Conservation (phyloP, 2,888 invertebrate species). For the Salpingus planirostris region DNA sequence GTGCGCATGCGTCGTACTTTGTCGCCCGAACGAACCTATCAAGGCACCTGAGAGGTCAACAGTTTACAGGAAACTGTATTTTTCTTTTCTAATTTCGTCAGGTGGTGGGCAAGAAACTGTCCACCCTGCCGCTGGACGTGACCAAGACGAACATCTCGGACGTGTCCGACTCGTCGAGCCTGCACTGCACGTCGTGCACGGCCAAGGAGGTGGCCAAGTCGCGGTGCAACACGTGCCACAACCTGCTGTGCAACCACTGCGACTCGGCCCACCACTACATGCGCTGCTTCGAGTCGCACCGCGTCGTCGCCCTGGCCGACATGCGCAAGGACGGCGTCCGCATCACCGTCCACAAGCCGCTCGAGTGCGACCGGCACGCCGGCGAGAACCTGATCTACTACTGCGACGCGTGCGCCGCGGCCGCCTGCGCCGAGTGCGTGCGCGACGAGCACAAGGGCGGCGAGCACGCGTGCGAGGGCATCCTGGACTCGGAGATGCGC, state of each 20-base stretch:
- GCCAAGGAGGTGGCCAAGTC: conserved; percentile 91
- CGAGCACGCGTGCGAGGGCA: conserved; percentile 74
- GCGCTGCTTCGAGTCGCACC: conserved; percentile 94
- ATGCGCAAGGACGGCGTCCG: conserved; percentile 68
- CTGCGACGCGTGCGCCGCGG: conserved; percentile 79
- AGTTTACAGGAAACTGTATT: conserved; percentile 1
- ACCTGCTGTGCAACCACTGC: conserved; percentile 88
- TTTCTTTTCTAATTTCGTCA: conserved; percentile 4
- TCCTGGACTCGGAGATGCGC: conserved; percentile 65
- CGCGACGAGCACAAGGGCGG: conserved; percentile 72
- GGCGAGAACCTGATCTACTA: conserved; percentile 81
- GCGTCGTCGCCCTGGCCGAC: conserved; percentile 83
- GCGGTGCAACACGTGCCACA: conserved; percentile 89
- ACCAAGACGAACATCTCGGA: conserved; percentile 78
- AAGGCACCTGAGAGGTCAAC: no score
- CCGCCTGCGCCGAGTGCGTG: conserved; percentile 82
- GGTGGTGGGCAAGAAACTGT: conserved; percentile 65
- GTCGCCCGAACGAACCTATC: no score
- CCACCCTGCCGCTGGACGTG: conserved; percentile 77
- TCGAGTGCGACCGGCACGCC: conserved; percentile 73
- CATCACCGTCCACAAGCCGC: conserved; percentile 79
- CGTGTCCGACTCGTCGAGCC: conserved; percentile 57
- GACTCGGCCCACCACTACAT: conserved; percentile 93
- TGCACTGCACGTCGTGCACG: conserved; percentile 89
- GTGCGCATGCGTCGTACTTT: no score